These are phyloP conservation scores for Clangula hyemalis DNA, from an alignment of 2,797 vertebrate genomes.

Conservation along the genomic window DNA sequence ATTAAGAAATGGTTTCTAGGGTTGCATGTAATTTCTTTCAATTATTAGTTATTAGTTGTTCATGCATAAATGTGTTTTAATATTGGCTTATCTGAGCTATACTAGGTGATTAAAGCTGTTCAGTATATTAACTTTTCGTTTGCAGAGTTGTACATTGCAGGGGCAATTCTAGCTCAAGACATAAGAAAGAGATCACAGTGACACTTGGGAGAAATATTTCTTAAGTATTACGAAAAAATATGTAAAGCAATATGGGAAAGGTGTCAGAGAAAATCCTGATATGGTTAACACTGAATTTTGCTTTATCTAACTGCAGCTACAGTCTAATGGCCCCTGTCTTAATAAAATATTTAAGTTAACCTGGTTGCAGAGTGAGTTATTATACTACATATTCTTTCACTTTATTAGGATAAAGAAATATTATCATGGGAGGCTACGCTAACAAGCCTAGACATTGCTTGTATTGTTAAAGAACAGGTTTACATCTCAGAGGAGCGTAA, in stretches of 20 bases:
- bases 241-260: background rate
- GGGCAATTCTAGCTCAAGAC: background rate
- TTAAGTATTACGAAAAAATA: background rate
- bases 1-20: constrained; percentile 78
- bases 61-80: constrained; percentile 74
- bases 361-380: constrained; percentile 43
- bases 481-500: constrained; percentile 16
- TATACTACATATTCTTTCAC: background rate
- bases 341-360: constrained; percentile 66
- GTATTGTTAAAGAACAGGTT: constrained; percentile 11
- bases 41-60: constrained; percentile 81
- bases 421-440: constrained; percentile 9
- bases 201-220: background rate
- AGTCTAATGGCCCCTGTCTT: constrained; percentile 38
- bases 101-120: constrained; percentile 56
- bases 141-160: background rate
- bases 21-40: constrained; percentile 77
- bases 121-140: constrained; percentile 29
- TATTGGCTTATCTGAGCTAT: constrained; percentile 66
- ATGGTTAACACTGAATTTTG: constrained; percentile 12
- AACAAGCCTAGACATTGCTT: constrained; percentile 27
- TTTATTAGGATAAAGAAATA: constrained; percentile 58
- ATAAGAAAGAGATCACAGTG: background rate
- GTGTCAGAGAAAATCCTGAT: constrained; percentile 34
- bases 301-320: constrained; percentile 28